Evolutionary conservation across 1,140 invertebrate species (phyloP).

Genomic region (Pachypsylla venusta): DNA sequence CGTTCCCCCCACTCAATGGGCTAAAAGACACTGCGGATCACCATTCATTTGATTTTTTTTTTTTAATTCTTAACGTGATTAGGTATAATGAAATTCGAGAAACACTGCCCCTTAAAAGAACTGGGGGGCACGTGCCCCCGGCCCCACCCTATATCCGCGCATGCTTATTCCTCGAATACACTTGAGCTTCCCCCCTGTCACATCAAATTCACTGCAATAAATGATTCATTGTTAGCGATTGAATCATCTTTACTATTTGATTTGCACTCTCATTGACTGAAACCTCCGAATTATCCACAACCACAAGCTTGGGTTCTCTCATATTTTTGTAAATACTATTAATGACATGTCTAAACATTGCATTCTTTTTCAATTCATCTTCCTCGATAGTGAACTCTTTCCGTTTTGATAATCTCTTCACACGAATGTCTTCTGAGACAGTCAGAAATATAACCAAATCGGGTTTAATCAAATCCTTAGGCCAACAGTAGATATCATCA

Average conservation of each 20-base stretch:
- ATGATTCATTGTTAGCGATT: no score
- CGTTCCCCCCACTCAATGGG: no score
- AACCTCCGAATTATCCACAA: background rate
- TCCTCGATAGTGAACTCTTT: constrained; percentile 17
- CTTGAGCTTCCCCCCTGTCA: no score
- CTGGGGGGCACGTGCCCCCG: no score
- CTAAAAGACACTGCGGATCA: no score
- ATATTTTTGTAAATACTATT: background rate
- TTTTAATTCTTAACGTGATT: no score
- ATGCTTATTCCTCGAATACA: no score
- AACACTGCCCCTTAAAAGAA: no score
- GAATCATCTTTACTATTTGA: background rate
- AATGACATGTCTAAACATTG: background rate
- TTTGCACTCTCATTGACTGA: background rate
- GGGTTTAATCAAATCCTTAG: constrained; percentile 30
- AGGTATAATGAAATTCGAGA: no score
- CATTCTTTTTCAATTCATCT: constrained; percentile 18
- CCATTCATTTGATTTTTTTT: no score
- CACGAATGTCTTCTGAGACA: constrained; percentile 25
- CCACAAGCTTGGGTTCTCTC: background rate
- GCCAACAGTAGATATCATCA: constrained; percentile 28
- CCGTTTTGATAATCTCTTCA: constrained; percentile 21
- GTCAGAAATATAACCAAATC: constrained; percentile 25
- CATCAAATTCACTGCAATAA: no score
- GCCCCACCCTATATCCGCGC: no score